Conservation (phyloP, 2,113 vertebrate species). For the Cynoglossus semilaevis region DNA sequence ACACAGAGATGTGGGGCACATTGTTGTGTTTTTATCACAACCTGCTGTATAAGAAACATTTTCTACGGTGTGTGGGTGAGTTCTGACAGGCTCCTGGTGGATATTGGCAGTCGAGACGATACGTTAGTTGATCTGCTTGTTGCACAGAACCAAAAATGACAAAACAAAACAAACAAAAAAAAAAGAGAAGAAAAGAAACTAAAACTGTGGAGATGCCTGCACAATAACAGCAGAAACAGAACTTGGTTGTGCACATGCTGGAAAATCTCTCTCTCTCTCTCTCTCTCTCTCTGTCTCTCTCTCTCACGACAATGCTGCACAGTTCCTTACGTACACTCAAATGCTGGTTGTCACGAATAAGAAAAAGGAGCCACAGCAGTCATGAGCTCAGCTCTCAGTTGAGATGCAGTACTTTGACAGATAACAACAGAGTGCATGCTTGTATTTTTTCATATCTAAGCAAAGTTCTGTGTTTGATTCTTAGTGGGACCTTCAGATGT, state of each 20-base stretch:
- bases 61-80: constrained; percentile 65
- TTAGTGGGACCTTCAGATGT: constrained; percentile 72
- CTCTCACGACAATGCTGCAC: constrained; percentile 36
- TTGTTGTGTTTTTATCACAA: constrained; percentile 70
- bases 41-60: constrained; percentile 62
- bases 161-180: constrained; percentile 17
- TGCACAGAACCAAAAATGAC: constrained; percentile 43
- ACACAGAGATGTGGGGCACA: constrained; percentile 65
- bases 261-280: constrained; percentile 12
- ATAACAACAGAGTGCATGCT: constrained; percentile 67
- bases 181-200: no score
- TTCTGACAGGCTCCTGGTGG: constrained; percentile 64
- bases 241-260: constrained; percentile 40
- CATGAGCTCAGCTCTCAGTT: constrained; percentile 32
- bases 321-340: constrained; percentile 43
- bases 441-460: constrained; percentile 63
- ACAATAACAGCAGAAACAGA: constrained; percentile 39
- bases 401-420: constrained; percentile 39
- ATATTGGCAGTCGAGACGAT: constrained; percentile 69
- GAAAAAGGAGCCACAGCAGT: constrained; percentile 37
- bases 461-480: constrained; percentile 64
- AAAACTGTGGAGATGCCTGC: constrained; percentile 44
- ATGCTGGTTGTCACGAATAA: constrained; percentile 57
- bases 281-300: not conserved
- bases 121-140: constrained; percentile 60